Conservation (phyloP, 2,888 invertebrate genomes). For the Trichopoda pennipes region DNA sequence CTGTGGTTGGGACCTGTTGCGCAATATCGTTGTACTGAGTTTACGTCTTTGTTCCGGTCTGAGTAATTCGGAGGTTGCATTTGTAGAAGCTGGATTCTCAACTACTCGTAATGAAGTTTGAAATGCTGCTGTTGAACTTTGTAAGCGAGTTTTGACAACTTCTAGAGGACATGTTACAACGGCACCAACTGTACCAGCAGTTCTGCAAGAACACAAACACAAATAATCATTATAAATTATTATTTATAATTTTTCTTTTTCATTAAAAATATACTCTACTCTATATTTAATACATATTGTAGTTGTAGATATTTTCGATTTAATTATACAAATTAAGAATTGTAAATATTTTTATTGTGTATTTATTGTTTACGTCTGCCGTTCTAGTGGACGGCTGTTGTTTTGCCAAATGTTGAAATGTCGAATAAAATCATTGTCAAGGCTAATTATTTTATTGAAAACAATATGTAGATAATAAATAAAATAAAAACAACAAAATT, state of each 20-base stretch:
- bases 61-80: conserved; percentile 81
- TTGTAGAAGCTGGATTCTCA: conserved; percentile 79
- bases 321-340: too few relatives aligned
- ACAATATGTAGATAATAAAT: background rate
- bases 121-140: conserved; percentile 91
- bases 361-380: background rate
- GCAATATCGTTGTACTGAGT: conserved; percentile 87
- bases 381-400: background rate
- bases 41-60: conserved; percentile 86
- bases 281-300: too few relatives aligned
- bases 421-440: background rate
- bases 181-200: conserved; percentile 98
- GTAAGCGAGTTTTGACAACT: conserved; percentile 97
- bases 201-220: conserved; percentile 83
- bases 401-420: conserved; percentile 17
- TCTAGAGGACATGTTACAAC: conserved; percentile 98
- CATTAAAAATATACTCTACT: too few relatives aligned
- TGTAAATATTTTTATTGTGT: background rate
- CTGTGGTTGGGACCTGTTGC: conserved; percentile 87
- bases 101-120: conserved; percentile 81
- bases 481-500: background rate
- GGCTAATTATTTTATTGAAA: background rate
- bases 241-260: too few relatives aligned
- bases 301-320: too few relatives aligned
- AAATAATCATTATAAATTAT: background rate